Percentiles rank a stretch among this genome's conserved stretches.
phyloP scores from a whole-genome alignment of 2,888 invertebrate genomes.

The Mycogona germanica region DNA sequence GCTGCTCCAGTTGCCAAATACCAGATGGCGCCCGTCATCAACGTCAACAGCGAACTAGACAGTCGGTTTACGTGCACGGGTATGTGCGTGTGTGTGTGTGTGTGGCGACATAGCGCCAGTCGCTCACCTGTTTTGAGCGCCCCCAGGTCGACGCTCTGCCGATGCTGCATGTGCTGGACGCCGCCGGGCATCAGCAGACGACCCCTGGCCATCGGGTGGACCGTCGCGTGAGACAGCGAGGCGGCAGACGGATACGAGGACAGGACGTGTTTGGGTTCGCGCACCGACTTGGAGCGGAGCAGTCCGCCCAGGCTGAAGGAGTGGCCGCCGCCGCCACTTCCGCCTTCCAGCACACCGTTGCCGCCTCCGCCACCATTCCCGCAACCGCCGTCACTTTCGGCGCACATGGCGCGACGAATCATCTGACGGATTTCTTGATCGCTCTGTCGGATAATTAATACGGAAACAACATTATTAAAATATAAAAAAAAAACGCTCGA shows the following conservation, averaged over 20 bases:
- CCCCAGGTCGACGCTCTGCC: constrained; percentile 15
- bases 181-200: neutral
- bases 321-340: neutral
- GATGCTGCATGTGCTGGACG: neutral
- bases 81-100: no score
- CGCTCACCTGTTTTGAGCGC: constrained; percentile 4
- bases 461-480: neutral
- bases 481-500: neutral
- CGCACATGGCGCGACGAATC: constrained; percentile 16
- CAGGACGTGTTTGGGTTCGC: constrained; percentile 1
- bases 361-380: neutral
- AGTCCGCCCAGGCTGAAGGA: neutral
- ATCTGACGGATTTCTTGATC: constrained; percentile 19
- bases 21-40: no score
- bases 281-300: constrained; percentile 2
- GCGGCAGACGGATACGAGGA: constrained; percentile 3
- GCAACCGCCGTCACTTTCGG: constrained; percentile 3
- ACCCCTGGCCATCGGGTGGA: neutral
- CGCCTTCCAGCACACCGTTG: neutral
- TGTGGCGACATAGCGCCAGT: no score
- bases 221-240: neutral
- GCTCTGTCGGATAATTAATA: constrained; percentile 12
- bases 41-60: no score
- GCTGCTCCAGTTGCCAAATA: no score
- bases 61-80: no score